These are phyloP conservation scores for Diachasmimorpha longicaudata DNA, from an alignment of 1,140 invertebrate species.

Conservation along the genomic window DNA sequence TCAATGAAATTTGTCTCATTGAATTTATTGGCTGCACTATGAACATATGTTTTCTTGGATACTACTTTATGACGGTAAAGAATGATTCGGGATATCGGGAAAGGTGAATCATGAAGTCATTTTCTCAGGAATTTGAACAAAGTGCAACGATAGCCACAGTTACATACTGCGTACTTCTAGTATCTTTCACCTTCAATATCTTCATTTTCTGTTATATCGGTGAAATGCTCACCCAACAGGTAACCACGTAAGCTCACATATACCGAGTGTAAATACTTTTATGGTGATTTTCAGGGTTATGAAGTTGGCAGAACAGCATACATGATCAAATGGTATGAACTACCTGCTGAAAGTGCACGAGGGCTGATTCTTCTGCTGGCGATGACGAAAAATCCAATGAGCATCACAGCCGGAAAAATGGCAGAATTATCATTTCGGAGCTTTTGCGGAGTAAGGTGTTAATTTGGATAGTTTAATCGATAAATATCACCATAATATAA, in stretches of 20 bases:
- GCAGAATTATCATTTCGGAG: conserved; percentile 40
- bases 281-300: conserved; percentile 23
- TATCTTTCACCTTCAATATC: conserved; percentile 42
- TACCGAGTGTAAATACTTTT: neutral
- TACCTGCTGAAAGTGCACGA: conserved; percentile 26
- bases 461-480: neutral
- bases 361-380: conserved; percentile 34
- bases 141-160: conserved; percentile 29
- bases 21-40: conserved; percentile 27
- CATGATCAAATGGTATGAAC: conserved; percentile 36
- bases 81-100: neutral
- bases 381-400: conserved; percentile 36
- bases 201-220: conserved; percentile 26
- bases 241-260: neutral
- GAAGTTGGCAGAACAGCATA: conserved; percentile 29
- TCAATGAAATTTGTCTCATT: conserved; percentile 31
- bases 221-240: conserved; percentile 12
- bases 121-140: conserved; percentile 38
- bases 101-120: neutral
- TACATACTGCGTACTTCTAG: conserved; percentile 37
- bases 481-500: neutral
- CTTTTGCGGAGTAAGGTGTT: conserved; percentile 40
- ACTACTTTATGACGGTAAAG: conserved; percentile 29
- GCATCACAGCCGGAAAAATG: conserved; percentile 45
- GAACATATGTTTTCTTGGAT: conserved; percentile 34